These are phyloP conservation scores for Cyphotilapia sp. DNA, from an alignment of 2,113 vertebrate genomes.

Conservation along the genomic window DNA sequence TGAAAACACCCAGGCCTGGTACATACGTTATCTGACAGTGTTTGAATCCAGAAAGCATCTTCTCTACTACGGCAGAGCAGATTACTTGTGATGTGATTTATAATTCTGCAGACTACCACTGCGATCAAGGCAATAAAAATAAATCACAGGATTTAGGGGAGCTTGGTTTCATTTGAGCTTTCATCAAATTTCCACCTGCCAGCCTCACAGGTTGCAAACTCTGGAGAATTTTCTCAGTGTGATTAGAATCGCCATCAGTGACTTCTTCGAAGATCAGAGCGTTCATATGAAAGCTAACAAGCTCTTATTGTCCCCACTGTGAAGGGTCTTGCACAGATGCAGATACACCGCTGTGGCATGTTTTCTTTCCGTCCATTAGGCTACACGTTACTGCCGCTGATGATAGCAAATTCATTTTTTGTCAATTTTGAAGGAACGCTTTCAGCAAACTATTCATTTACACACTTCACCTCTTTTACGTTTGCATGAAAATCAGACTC, in stretches of 20 bases:
- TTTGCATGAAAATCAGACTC: neutral
- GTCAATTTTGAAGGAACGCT: constrained; percentile 20
- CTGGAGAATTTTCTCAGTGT: neutral
- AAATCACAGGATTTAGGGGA: neutral
- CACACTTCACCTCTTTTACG: neutral
- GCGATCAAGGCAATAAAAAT: constrained; percentile 13
- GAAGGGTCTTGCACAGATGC: neutral
- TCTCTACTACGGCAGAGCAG: neutral
- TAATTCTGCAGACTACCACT: neutral
- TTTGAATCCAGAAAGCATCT: neutral
- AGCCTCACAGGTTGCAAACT: neutral
- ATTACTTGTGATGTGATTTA: constrained; percentile 9
- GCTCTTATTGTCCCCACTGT: constrained; percentile 1
- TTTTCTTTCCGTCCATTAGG: constrained; percentile 5
- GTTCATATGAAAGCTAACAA: constrained; percentile 20
- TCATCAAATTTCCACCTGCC: neutral
- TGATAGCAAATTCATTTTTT: constrained; percentile 5
- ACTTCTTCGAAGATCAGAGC: neutral
- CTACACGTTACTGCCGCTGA: neutral
- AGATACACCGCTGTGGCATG: neutral
- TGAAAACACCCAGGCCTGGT: neutral
- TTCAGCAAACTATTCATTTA: constrained; percentile 18
- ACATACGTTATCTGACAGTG: neutral
- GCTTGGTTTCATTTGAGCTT: neutral
- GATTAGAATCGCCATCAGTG: neutral